Conservation (phyloP, 2,113 vertebrate species). For the Malaclemys terrapin region DNA sequence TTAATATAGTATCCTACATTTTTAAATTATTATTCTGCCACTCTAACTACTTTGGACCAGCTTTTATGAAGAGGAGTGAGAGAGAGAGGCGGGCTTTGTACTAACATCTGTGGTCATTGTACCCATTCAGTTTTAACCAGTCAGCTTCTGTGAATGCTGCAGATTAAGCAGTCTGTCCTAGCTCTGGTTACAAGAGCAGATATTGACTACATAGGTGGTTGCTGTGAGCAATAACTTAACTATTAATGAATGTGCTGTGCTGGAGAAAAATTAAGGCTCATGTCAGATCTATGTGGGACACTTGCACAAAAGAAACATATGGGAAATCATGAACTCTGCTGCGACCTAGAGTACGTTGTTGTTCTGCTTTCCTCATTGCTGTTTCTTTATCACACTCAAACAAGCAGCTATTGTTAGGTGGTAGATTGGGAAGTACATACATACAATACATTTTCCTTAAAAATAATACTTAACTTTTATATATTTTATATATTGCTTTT, state of each 20-base stretch:
- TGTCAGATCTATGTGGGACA: neutral
- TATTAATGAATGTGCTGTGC: constrained; percentile 46
- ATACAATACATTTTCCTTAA: neutral
- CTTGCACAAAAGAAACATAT: neutral
- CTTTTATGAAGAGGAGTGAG: neutral
- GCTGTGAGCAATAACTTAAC: constrained; percentile 18
- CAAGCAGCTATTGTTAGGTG: neutral
- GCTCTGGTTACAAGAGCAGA: constrained; percentile 47
- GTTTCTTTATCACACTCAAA: neutral
- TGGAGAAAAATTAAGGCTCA: constrained; percentile 14
- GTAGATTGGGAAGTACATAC: neutral
- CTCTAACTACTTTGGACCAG: neutral
- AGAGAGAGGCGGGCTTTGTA: neutral
- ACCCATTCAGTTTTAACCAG: constrained; percentile 28
- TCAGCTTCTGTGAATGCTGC: neutral
- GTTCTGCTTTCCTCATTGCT: neutral
- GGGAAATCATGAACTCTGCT: neutral
- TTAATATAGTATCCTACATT: neutral
- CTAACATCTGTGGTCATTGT: neutral
- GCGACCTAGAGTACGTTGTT: neutral
- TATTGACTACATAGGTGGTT: constrained; percentile 5
- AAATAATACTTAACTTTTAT: neutral
- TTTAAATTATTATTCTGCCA: neutral
- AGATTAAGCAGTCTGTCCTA: constrained; percentile 60
- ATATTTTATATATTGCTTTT: neutral